Evolutionary conservation across 2,888 invertebrate genomes (phyloP), one percentile per base, ranked within the genome.

Genomic region (Ornithoptera alexandrae): DNA sequence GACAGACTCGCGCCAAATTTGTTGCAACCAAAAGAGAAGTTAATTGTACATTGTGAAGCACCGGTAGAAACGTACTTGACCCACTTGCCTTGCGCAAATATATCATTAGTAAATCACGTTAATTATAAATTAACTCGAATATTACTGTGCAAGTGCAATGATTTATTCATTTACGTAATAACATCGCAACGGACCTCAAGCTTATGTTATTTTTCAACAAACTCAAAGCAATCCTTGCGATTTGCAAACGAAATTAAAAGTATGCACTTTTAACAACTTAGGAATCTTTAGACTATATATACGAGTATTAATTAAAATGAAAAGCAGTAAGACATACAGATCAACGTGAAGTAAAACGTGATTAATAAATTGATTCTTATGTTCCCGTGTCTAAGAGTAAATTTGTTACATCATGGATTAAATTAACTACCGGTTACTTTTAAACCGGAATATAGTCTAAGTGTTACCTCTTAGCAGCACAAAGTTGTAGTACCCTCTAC

Each of bases 21-120:
- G 30, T 67, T 67, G 70, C 70, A 70, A 67, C 3, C 56, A 70
- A 73, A 72, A 74, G 72, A 76, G 73, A 72, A 63, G 74, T 73
- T 73, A 75, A 76, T 77, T 75, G 72, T 70, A 71, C 58, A 62
- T 71, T 71, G 68, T 72, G 73, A 74, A 74, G 74, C 71, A 60
- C 72, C 69, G 73, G 72, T 74, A 74, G 67, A 74, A 74, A 70
- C 74, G 77, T 77, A 78, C 80, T 80, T 80, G 81, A 80, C 78
- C 79, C 71, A 77, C 66, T 76, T 76, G 65, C 62, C 65, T 72
- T 71, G 69, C 53, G 70, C 64, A 70, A 70, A 70, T 57, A 61
- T 57, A 46, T 63, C 67, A 70, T 70, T 67, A 67, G 20, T 63
- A 67, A 61, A 10, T 39, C 64, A 72, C 71, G 67, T 66, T 72